Evolutionary conservation across 2,797 vertebrate genomes (phyloP), one percentile per base, ranked within the genome.

Genomic region (Nothura maculosa): DNA sequence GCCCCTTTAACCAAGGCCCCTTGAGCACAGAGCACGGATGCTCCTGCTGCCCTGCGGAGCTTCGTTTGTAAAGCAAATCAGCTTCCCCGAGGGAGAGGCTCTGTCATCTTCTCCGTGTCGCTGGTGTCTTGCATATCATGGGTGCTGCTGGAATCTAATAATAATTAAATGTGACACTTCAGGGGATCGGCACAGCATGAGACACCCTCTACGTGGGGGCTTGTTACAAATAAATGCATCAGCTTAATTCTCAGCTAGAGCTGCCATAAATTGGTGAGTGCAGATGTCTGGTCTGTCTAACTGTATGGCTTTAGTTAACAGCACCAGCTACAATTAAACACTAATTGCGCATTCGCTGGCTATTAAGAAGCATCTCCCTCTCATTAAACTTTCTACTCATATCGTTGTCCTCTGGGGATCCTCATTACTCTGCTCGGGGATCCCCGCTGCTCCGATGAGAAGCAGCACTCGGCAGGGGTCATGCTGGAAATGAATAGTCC

Each of bases 301-400:
- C 90, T 87, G 73, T 50, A 55, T 92, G 89, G 67, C 81, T 90
- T 92, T 94, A 93, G 93, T 94, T 95, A 95, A 89, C 80, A 85
- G 89, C 70, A 92, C 91, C 85, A 92, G 91, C 73, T 85, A 93
- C 93, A 94, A 94, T 96, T 94, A 97, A 77, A 87, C 83, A 54
- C 88, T 94, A 95, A 95, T 94, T 94, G 90, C 0, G 0, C 90
- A 84, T 96, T 96, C 58, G 1, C 69, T 86, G 80, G 74, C 85
- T 94, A 85, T 81, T 87, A 81, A 90, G 92, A 93, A 92, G 67
- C 85, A 84, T 93, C 88, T 89, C 88, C 69, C 76, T 96, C 92
- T 96, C 96, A 95, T 96, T 95, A 96, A 93, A 93, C 76, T 93
- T 92, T 69, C 79, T 75, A 94, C 94, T 96, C 88, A 73, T 92